phyloP scores from a whole-genome alignment of 2,797 vertebrate species.

The Heteromormyrus szaboi region DNA sequence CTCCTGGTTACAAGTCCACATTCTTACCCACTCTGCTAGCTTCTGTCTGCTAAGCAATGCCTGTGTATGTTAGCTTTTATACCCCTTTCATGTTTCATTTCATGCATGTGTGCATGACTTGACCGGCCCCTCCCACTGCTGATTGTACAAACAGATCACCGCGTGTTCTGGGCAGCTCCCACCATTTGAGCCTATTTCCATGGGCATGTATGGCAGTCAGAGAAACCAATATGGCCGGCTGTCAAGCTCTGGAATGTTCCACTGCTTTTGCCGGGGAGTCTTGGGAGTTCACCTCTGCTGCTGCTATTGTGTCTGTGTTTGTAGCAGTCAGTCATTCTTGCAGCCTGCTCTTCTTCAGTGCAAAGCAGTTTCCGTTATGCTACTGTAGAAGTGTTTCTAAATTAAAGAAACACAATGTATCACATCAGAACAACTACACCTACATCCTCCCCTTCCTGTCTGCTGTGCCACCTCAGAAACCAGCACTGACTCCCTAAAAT shows the following conservation, averaged over 20 bases:
- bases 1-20: neutral
- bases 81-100: neutral
- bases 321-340: neutral
- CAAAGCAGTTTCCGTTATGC: neutral
- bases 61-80: neutral
- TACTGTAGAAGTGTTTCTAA: neutral
- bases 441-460: neutral
- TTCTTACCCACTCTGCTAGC: neutral
- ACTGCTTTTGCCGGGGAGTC: neutral
- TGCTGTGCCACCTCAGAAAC: neutral
- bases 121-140: neutral
- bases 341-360: neutral
- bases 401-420: neutral
- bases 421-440: neutral
- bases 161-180: neutral
- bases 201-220: neutral
- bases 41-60: neutral
- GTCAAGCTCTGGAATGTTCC: neutral
- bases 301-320: neutral
- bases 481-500: neutral
- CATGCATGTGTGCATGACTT: conserved; percentile 1
- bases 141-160: neutral
- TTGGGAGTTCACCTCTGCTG: neutral
- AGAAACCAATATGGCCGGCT: neutral
- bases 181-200: neutral